Evolutionary conservation across 2,113 vertebrate species (phyloP).

Genomic region (Sclerurus mexicanus): DNA sequence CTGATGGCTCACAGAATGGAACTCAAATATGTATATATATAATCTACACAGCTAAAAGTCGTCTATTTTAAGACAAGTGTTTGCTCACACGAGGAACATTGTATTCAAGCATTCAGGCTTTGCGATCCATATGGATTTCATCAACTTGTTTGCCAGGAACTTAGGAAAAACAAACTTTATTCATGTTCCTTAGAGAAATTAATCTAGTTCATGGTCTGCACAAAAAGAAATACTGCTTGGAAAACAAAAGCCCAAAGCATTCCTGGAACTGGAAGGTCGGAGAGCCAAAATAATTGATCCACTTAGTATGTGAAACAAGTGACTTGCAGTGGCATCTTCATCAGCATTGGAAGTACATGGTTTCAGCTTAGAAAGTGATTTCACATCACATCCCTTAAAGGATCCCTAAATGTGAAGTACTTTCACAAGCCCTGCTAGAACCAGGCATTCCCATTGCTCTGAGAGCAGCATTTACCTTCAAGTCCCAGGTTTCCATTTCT

Average conservation of each 20-base stretch:
- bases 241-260: neutral
- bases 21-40: slow-evolving; percentile 36
- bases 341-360: neutral
- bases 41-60: slow-evolving; percentile 29
- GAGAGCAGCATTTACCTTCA: neutral
- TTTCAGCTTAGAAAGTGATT: slow-evolving; percentile 1
- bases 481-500: neutral
- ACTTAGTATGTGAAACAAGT: neutral
- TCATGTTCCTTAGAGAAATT: slow-evolving; percentile 37
- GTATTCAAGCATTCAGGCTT: neutral
- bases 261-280: slow-evolving; percentile 31
- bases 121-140: slow-evolving; percentile 64
- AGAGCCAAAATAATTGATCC: slow-evolving; percentile 24
- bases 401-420: neutral
- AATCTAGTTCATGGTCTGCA: neutral
- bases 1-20: slow-evolving; percentile 13
- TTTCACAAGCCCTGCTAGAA: neutral
- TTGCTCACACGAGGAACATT: slow-evolving; percentile 40
- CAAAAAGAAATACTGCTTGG: slow-evolving; percentile 26
- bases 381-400: neutral
- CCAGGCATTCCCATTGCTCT: neutral
- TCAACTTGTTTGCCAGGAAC: slow-evolving; percentile 63
- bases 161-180: slow-evolving; percentile 61
- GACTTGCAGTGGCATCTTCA: slow-evolving; percentile 5
- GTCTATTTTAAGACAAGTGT: slow-evolving; percentile 56